Percentiles rank a stretch among this genome's conserved stretches.
phyloP scores from a whole-genome alignment of 2,113 vertebrate genomes.

The Macrotus californicus region DNA sequence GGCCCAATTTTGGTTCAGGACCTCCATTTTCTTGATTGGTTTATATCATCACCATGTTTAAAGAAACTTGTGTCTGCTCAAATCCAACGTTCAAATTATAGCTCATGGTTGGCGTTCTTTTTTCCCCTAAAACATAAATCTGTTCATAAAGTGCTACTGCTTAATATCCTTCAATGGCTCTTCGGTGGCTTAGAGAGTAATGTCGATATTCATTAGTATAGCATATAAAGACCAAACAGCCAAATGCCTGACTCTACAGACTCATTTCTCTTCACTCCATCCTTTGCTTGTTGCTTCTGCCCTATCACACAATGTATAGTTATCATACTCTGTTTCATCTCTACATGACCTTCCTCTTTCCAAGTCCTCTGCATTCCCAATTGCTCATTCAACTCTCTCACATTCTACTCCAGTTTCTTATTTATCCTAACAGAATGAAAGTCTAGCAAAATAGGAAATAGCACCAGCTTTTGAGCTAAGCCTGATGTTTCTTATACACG shows the following conservation, averaged over 20 bases:
- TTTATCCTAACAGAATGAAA: neutral
- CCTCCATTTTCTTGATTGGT: neutral
- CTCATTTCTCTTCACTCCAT: neutral
- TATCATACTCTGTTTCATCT: neutral
- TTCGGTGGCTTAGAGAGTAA: neutral
- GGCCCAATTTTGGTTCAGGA: neutral
- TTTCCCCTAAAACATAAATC: neutral
- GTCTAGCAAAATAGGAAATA: neutral
- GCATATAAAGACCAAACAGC: neutral
- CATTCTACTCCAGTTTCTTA: neutral
- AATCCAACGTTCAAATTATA: neutral
- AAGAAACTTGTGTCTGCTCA: neutral
- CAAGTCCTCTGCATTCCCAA: rapidly evolving
- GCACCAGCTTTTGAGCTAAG: neutral
- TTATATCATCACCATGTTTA: neutral
- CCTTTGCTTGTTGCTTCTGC: neutral
- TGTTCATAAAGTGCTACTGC: neutral
- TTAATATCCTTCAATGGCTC: neutral
- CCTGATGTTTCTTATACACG: neutral
- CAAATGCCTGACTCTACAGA: neutral
- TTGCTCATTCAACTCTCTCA: neutral
- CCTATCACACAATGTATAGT: rapidly evolving
- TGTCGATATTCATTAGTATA: neutral
- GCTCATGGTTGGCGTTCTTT: neutral
- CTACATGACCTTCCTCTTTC: neutral